Evolutionary conservation across 2,797 vertebrate genomes (phyloP).

Genomic region (Chloroceryle inda): DNA sequence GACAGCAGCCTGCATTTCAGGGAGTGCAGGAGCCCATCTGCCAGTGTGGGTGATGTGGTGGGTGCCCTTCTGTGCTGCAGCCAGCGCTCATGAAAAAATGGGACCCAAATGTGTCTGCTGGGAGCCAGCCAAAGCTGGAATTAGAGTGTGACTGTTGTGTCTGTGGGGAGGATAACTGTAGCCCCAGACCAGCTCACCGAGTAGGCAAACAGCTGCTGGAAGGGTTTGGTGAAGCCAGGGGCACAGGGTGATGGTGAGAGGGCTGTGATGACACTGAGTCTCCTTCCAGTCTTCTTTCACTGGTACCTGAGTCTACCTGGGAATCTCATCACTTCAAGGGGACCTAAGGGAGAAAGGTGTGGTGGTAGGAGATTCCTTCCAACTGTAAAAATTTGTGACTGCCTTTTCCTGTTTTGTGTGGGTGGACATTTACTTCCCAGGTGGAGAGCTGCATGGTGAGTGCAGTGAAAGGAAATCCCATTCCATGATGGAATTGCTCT

Average conservation of each 20-base stretch:
- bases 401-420: background rate
- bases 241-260: background rate
- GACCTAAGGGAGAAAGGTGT: background rate
- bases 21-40: background rate
- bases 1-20: background rate
- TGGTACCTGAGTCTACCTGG: rapidly evolving
- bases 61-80: background rate
- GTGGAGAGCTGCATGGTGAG: background rate
- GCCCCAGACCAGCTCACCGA: background rate
- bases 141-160: background rate
- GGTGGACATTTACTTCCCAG: background rate
- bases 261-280: background rate
- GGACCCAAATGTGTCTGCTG: background rate
- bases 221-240: background rate
- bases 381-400: background rate
- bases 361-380: background rate
- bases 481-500: background rate
- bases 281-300: background rate
- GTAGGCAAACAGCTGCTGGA: background rate
- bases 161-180: rapidly evolving
- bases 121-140: background rate
- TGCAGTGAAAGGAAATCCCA: background rate
- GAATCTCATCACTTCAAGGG: background rate
- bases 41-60: rapidly evolving
- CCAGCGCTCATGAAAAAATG: rapidly evolving